These are phyloP conservation scores for Acrobasis suavella DNA, from an alignment of 2,888 invertebrate genomes.

Conservation along the genomic window DNA sequence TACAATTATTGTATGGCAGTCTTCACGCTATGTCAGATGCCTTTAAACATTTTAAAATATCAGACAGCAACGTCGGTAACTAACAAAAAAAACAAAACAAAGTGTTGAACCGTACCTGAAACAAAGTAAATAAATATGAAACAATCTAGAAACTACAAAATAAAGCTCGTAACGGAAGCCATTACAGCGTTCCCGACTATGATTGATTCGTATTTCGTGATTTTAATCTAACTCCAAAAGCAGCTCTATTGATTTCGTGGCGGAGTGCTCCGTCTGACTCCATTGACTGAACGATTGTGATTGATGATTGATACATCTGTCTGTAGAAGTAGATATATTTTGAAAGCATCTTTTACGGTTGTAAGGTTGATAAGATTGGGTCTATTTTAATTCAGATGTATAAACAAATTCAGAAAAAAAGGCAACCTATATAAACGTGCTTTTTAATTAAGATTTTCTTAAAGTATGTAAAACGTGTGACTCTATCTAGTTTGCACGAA, in stretches of 20 bases:
- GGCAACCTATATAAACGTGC: too few relatives aligned
- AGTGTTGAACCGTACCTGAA: not conserved
- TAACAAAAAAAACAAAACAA: too few relatives aligned
- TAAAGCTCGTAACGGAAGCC: constrained; percentile 13
- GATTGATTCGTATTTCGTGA: constrained; percentile 22
- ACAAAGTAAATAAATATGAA: not conserved
- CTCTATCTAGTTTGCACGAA: too few relatives aligned
- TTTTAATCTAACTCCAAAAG: constrained; percentile 17
- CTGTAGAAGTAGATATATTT: not conserved
- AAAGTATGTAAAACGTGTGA: too few relatives aligned
- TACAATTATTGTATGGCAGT: too few relatives aligned
- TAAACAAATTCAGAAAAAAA: too few relatives aligned
- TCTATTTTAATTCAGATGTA: too few relatives aligned
- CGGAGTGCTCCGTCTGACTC: not conserved
- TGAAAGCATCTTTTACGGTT: not conserved
- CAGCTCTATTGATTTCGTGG: constrained; percentile 22
- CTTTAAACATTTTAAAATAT: too few relatives aligned
- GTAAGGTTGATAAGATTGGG: too few relatives aligned
- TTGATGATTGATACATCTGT: constrained; percentile 3
- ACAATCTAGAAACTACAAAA: not conserved
- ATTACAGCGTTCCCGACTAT: constrained; percentile 13
- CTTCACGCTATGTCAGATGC: too few relatives aligned
- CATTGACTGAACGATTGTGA: not conserved
- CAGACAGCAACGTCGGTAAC: too few relatives aligned
- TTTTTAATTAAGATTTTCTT: too few relatives aligned